Conservation (phyloP, 2,113 vertebrate genomes). For the Parotia lawesii region DNA sequence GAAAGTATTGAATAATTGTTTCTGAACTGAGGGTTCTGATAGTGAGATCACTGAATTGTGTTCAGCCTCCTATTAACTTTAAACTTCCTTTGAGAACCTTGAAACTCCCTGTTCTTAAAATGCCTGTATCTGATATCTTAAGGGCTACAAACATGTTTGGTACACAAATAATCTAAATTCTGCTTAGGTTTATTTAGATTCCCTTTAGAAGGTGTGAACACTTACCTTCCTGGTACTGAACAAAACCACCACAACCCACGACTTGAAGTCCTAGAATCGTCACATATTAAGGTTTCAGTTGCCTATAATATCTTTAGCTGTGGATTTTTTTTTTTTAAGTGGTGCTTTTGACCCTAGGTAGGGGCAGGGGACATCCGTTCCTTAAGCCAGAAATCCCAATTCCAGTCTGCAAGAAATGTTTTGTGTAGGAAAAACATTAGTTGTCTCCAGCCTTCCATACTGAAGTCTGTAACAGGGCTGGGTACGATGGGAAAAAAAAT, state of each 20-base stretch:
- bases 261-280: background rate
- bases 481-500: background rate
- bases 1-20: background rate
- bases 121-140: background rate
- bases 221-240: background rate
- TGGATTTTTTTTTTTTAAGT: background rate
- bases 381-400: background rate
- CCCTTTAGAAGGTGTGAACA: background rate
- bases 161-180: background rate
- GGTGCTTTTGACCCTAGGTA: fast-evolving
- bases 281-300: background rate
- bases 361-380: fast-evolving
- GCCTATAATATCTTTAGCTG: background rate
- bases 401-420: background rate
- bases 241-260: background rate
- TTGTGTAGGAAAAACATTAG: fast-evolving
- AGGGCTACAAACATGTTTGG: background rate
- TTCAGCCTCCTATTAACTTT: background rate
- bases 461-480: background rate
- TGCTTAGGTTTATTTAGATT: background rate
- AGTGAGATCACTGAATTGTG: background rate
- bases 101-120: background rate
- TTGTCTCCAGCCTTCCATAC: background rate
- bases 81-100: background rate
- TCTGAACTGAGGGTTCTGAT: background rate